These are phyloP conservation scores for Ips nitidus DNA, from an alignment of 1,140 invertebrate genomes.

Conservation along the genomic window DNA sequence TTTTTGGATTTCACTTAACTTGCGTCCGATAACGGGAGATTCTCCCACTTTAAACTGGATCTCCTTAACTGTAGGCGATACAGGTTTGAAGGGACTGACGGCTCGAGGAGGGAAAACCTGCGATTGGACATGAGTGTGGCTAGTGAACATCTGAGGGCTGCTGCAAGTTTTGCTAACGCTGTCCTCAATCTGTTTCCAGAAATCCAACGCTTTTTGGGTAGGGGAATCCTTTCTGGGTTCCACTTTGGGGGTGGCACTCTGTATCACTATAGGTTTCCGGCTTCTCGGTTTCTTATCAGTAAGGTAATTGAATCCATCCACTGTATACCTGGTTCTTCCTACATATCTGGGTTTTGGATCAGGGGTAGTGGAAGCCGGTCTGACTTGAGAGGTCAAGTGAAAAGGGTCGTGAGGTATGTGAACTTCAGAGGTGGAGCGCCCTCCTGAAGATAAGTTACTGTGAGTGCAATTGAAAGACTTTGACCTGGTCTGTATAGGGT, in stretches of 20 bases:
- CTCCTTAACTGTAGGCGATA: slow-evolving; percentile 34
- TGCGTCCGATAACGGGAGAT: slow-evolving; percentile 26
- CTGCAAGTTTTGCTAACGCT: slow-evolving; percentile 46
- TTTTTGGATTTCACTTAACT: slow-evolving; percentile 38
- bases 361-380: slow-evolving; percentile 61
- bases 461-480: slow-evolving; percentile 34
- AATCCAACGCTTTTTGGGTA: slow-evolving; percentile 56
- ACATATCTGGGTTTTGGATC: slow-evolving; percentile 47
- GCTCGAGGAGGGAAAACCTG: slow-evolving; percentile 45
- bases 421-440: slow-evolving; percentile 59
- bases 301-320: slow-evolving; percentile 61
- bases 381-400: slow-evolving; percentile 46
- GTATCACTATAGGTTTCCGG: slow-evolving; percentile 60
- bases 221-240: slow-evolving; percentile 32
- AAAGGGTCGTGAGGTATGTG: slow-evolving; percentile 50
- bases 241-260: slow-evolving; percentile 27
- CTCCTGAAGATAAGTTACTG: slow-evolving; percentile 37
- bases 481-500: slow-evolving; percentile 26
- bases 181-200: slow-evolving; percentile 65
- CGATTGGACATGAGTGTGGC: slow-evolving; percentile 46
- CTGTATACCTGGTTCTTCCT: slow-evolving; percentile 35
- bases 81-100: slow-evolving; percentile 44
- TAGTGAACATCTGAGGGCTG: slow-evolving; percentile 49
- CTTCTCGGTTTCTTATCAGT: slow-evolving; percentile 67
- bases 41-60: slow-evolving; percentile 6